phyloP scores from a whole-genome alignment of 2,888 invertebrate species.

The Lepidochrysops patricia region DNA sequence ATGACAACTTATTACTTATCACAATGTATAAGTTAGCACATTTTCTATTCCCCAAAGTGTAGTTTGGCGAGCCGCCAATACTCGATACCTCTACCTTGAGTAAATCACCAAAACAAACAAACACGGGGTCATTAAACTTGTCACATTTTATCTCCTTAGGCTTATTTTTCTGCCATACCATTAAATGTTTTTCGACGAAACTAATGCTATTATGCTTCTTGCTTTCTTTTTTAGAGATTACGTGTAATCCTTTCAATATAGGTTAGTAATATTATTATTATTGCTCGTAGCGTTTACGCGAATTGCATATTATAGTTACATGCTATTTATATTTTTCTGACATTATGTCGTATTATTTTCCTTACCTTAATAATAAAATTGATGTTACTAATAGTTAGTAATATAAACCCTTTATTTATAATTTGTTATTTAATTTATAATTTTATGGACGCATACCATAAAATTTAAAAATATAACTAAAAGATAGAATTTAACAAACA shows the following conservation, averaged over 20 bases:
- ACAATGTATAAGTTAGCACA: conserved; percentile 16
- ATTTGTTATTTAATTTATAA: too few species aligned
- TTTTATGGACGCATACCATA: too few species aligned
- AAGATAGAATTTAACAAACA: not conserved
- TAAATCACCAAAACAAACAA: conserved; percentile 48
- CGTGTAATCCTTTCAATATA: not conserved
- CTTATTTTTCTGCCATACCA: conserved; percentile 18
- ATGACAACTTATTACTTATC: conserved; percentile 19
- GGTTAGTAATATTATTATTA: not conserved
- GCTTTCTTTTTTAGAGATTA: not conserved
- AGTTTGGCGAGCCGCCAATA: conserved; percentile 46
- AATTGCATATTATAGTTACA: not conserved
- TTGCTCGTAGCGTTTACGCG: not conserved
- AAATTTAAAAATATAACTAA: too few species aligned
- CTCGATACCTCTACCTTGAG: conserved; percentile 39
- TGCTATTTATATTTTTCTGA: not conserved
- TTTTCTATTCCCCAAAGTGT: conserved; percentile 13
- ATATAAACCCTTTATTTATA: too few species aligned
- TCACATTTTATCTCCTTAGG: conserved; percentile 20
- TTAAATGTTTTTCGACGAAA: conserved; percentile 23
- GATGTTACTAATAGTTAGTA: too few species aligned
- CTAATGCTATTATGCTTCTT: conserved; percentile 15
- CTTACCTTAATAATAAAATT: not conserved
- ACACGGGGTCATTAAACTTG: conserved; percentile 35
- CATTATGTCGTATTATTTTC: not conserved